Base-by-base conservation (phyloP, 2,113 vertebrate genomes). In the Phalacrocorax pelagicus region DNA sequence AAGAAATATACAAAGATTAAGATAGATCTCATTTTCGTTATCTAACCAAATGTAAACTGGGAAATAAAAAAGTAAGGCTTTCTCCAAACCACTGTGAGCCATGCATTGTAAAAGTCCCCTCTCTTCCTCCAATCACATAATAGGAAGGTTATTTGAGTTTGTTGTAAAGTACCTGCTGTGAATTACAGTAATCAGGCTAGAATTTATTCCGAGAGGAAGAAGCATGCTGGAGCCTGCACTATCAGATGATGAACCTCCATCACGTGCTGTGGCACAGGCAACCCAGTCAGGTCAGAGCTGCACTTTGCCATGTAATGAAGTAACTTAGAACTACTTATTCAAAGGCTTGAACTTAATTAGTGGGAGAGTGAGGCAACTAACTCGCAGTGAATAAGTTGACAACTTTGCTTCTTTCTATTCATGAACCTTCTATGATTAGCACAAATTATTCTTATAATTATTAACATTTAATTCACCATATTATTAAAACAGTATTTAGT, bases 401-500 rank as follows among this genome's bases (percentile, higher is more conserved):
- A 78, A 67, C 42, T 82, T 61, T 11, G 12, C 54, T 59, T 80
- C 77, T 74, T 88, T 92, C 32, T 81, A 51, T 93, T 96, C 69
- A 54, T 75, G 83, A 95, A 80, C 2, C 8, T 78, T 78, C 69
- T 44, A 69, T 65, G 75, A 94, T 84, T 93, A 94, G 69, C 88
- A 91, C 66, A 81, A 93, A 81, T 92, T 86, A 90, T 73, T 94
- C 88, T 86, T 78, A 42, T 51, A 95, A 93, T 96, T 95, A 94
- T 90, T 93, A 82, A 84, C 46, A 93, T 94, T 92, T 92, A 95
- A 93, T 95, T 90, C 55, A 88, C 13, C 2, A 6, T 75, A 65
- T 71, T 95, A 89, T 95, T 94, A 95, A 95, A 94, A 90, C 88
- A 92, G 78, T 92, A 88, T 86, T 88, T 93, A 86, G 83, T 88